phyloP scores from a whole-genome alignment of 1,140 invertebrate genomes.

The Penaeus chinensis region DNA sequence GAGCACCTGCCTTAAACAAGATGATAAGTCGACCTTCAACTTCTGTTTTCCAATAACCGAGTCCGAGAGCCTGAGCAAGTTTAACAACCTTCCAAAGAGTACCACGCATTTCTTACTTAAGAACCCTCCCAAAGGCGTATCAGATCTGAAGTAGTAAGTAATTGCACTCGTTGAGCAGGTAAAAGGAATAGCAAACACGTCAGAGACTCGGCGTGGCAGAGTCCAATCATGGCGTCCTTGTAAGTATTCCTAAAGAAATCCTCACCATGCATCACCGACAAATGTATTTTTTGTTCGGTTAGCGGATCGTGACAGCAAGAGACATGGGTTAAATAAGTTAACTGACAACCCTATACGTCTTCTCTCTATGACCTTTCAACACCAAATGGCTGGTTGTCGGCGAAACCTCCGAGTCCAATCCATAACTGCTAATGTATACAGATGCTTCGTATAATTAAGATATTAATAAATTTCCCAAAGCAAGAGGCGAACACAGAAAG shows the following conservation, averaged over 20 bases:
- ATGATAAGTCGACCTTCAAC: too few species aligned
- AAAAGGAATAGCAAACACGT: too few species aligned
- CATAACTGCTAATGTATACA: slow-evolving; percentile 50
- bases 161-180: too few species aligned
- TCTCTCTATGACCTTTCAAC: slow-evolving; percentile 46
- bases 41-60: too few species aligned
- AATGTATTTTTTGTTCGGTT: slow-evolving; percentile 33
- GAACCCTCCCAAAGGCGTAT: too few species aligned
- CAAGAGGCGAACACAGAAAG: not conserved
- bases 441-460: slow-evolving; percentile 48
- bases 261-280: slow-evolving; percentile 33
- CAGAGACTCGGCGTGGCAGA: too few species aligned
- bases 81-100: too few species aligned
- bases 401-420: slow-evolving; percentile 38
- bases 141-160: too few species aligned
- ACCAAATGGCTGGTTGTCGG: slow-evolving; percentile 39
- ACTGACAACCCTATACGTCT: slow-evolving; percentile 48
- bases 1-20: too few species aligned
- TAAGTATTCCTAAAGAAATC: not conserved
- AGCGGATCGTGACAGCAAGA: slow-evolving; percentile 55
- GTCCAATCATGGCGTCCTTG: not conserved
- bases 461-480: slow-evolving; percentile 32
- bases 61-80: too few species aligned
- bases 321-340: slow-evolving; percentile 54
- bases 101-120: too few species aligned